Conservation (phyloP, 2,113 vertebrate genomes). For the Catharus minimus region DNA sequence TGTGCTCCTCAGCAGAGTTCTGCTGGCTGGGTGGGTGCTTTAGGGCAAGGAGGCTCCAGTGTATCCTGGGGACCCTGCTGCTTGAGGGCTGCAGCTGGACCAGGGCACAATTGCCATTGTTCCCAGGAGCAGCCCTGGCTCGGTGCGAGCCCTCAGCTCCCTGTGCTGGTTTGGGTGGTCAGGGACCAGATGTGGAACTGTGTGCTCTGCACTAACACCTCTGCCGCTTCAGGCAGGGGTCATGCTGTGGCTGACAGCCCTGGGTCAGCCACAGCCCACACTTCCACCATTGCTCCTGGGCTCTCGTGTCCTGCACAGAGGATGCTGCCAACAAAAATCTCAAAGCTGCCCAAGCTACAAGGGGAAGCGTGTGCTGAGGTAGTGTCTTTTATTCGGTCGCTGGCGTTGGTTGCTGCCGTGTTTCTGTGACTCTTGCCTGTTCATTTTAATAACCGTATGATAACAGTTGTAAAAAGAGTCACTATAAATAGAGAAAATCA, state of each 20-base stretch:
- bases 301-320: background rate
- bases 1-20: background rate
- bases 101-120: fast-evolving
- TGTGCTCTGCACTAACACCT: background rate
- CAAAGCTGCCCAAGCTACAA: background rate
- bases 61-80: background rate
- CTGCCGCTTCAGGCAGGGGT: background rate
- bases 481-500: background rate
- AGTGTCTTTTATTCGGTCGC: background rate
- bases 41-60: background rate
- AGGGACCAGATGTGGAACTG: fast-evolving
- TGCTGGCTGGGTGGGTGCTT: background rate
- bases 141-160: fast-evolving
- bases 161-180: fast-evolving
- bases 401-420: background rate
- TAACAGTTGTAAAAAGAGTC: background rate
- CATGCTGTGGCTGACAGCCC: background rate
- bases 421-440: background rate
- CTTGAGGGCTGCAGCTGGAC: background rate
- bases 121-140: background rate
- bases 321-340: background rate
- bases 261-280: background rate
- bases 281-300: background rate
- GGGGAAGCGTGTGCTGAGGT: background rate
- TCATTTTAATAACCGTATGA: background rate